A percentile compares a stretch with the other conserved stretches of the same genome.
phyloP scores from a whole-genome alignment of 2,113 vertebrate species.

The Mus spicilegus region DNA sequence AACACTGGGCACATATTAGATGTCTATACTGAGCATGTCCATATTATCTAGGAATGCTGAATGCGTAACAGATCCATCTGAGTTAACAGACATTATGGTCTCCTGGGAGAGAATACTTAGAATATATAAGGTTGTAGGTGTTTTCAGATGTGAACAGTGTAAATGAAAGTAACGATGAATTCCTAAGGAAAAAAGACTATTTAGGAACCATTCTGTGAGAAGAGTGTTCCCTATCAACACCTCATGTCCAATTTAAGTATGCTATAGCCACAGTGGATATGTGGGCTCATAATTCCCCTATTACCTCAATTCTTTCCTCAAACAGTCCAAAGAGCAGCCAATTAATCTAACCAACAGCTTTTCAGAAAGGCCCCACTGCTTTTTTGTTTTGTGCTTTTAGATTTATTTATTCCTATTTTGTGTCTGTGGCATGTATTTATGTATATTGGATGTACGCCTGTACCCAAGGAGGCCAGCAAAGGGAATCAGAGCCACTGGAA shows the following conservation, averaged over 20 bases:
- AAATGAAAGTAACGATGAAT: constrained; percentile 46
- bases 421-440: neutral
- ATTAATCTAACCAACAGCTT: constrained; percentile 39
- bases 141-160: constrained; percentile 7
- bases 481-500: neutral
- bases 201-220: neutral
- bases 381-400: neutral
- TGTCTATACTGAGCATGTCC: neutral
- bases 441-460: neutral
- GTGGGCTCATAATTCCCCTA: neutral
- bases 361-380: constrained; percentile 14
- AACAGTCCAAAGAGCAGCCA: neutral
- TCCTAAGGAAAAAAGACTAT: neutral
- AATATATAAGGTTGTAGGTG: neutral
- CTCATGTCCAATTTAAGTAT: neutral
- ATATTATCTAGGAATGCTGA: constrained; percentile 34
- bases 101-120: neutral
- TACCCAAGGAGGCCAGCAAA: neutral
- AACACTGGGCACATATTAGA: constrained; percentile 10
- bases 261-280: neutral
- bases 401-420: neutral
- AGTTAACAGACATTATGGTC: constrained; percentile 30
- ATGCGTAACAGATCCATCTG: neutral
- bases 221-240: neutral
- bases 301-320: constrained; percentile 8